Base-by-base conservation (phyloP, 2,888 invertebrate genomes). In the Gandaritis pyraliata region DNA sequence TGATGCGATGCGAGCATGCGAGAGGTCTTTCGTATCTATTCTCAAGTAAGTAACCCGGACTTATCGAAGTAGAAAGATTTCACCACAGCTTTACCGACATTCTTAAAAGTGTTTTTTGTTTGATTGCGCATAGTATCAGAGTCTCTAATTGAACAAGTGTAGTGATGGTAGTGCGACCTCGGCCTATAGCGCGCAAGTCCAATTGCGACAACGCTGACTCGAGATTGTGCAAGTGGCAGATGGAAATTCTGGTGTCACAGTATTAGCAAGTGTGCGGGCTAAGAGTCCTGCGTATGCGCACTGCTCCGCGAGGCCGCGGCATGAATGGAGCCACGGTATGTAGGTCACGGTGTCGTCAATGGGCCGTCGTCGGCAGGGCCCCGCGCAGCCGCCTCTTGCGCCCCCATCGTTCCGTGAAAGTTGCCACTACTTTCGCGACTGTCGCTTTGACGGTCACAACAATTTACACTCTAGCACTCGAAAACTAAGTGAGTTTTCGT, bases 331-430 rank as follows among this genome's bases (percentile, higher is more conserved):
- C 83, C 75, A 76, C 85, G 88, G 89, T 89, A 92, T 92, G 90
- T 91, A 74, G 92, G 92, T 87, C 90, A 90, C 90, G 88, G 88
- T 90, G 90, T 91, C 92, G 89, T 91, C 92, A 92, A 92, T 92
- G 92, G 88, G 86, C 88, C 86, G 86, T 80, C 85, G 82, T 80
- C 85, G 82, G 84, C 65, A 66, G 86, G 81, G 86, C 83, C 84
- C 84, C 85, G 58, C 89, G 85, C 86, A 80, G 79, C 86, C 85
- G 83, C 83, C 81, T 82, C 85, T 82, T 80, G 87, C 86, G 87
- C 87, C 90, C 87, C 85, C 88, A 86, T 86, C 87, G 83, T 80
- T 80, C 83, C 79, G 92, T 89, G 92, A 92, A 92, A 92, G 92
- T 92, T 89, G 85, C 89, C 85, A 83, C 88, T 89, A 90, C 92